Percentiles rank a stretch among this genome's conserved stretches.
Conservation (phyloP, 64 coral and sea anemone species). For the Trachythela sp. region DNA sequence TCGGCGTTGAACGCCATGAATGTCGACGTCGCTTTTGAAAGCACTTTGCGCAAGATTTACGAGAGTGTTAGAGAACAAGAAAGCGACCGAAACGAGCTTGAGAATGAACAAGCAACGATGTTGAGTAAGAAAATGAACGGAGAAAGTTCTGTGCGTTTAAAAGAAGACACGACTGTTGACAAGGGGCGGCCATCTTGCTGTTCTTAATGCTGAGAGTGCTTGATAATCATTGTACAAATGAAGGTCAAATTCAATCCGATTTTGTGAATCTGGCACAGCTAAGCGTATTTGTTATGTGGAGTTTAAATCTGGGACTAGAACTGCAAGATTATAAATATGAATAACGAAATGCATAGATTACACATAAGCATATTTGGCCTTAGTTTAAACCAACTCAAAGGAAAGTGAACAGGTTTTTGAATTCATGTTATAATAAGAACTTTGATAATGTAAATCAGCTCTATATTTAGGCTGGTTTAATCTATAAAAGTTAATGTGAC, state of each 20-base stretch:
- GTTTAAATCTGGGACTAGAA: too few relatives aligned
- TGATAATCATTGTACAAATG: too few relatives aligned
- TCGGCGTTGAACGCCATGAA: conserved; percentile 82
- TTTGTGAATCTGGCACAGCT: neutral
- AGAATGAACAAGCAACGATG: neutral
- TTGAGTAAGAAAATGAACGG: neutral
- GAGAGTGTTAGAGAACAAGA: conserved; percentile 62
- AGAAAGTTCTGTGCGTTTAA: neutral
- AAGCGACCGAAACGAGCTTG: neutral
- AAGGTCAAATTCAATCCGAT: neutral
- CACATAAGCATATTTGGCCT: too few relatives aligned
- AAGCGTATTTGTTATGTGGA: neutral
- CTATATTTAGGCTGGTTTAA: too few relatives aligned
- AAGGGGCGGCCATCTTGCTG: neutral
- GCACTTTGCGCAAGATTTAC: conserved; percentile 65
- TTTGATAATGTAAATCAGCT: too few relatives aligned
- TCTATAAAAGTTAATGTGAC: too few relatives aligned
- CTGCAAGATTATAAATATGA: too few relatives aligned
- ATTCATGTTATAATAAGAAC: too few relatives aligned
- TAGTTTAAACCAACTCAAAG: too few relatives aligned
- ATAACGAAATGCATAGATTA: too few relatives aligned
- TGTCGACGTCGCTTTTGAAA: conserved; percentile 80
- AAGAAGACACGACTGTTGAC: neutral
- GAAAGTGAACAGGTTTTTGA: too few relatives aligned
- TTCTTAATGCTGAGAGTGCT: too few relatives aligned